A percentile compares a stretch with the other conserved stretches of the same genome.
Conservation (phyloP, 1,140 invertebrate genomes). For the Acromyrmex charruanus region DNA sequence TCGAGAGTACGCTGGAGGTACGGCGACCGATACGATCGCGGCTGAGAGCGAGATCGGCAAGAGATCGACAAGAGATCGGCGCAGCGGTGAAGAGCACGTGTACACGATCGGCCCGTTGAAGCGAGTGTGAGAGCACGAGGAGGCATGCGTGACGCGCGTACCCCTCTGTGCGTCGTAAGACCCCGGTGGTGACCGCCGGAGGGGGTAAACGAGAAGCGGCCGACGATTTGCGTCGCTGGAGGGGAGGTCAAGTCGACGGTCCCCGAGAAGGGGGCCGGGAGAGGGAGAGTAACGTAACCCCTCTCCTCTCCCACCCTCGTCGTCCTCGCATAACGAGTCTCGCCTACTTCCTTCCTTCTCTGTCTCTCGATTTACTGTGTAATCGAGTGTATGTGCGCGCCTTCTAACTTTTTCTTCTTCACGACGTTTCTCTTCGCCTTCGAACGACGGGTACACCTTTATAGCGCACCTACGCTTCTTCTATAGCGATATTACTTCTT, state of each 20-base stretch:
- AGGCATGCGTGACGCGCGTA: constrained; percentile 74
- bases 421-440: neutral
- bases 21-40: constrained; percentile 13
- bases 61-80: constrained; percentile 39
- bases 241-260: constrained; percentile 50
- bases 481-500: constrained; percentile 33
- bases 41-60: constrained; percentile 54
- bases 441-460: constrained; percentile 42
- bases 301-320: neutral
- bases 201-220: constrained; percentile 49
- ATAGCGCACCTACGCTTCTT: constrained; percentile 27
- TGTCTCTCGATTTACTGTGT: constrained; percentile 1
- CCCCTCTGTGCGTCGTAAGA: constrained; percentile 58
- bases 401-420: constrained; percentile 18
- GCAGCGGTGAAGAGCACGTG: constrained; percentile 59
- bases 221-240: neutral
- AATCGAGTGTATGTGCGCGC: neutral
- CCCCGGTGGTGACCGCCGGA: constrained; percentile 65
- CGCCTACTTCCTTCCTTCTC: constrained; percentile 46
- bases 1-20: neutral
- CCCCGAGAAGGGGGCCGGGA: constrained; percentile 12
- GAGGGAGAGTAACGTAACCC: constrained; percentile 49
- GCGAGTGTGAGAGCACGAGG: constrained; percentile 70
- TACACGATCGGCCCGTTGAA: constrained; percentile 70
- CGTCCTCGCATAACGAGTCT: neutral